Percentiles rank a stretch among this genome's conserved stretches.
phyloP scores from a whole-genome alignment of 2,797 vertebrate genomes.

The Lates japonicus region DNA sequence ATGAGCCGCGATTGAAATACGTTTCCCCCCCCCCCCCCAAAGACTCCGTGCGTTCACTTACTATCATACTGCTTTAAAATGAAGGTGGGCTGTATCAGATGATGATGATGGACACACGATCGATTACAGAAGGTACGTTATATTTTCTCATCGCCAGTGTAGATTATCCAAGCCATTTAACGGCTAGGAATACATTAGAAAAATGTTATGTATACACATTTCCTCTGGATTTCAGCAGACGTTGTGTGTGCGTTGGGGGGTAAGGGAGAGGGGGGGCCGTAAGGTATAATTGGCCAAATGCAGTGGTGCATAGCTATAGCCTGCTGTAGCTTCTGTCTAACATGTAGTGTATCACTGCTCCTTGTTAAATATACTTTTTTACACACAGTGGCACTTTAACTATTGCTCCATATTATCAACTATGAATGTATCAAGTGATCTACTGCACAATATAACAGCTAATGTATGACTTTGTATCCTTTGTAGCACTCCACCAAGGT shows the following conservation, averaged over 20 bases:
- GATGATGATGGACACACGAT: conserved; percentile 39
- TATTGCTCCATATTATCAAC: background rate
- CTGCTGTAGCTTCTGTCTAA: conserved; percentile 26
- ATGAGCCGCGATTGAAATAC: conserved; percentile 19
- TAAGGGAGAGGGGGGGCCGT: background rate
- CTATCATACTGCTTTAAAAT: conserved; percentile 34
- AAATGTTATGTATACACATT: conserved; percentile 22
- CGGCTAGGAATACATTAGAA: background rate
- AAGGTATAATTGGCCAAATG: conserved; percentile 61
- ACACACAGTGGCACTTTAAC: background rate
- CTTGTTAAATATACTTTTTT: conserved; percentile 6
- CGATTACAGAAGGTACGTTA: conserved; percentile 53
- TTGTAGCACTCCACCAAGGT: conserved; percentile 57
- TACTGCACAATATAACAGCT: conserved; percentile 18
- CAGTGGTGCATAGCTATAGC: conserved; percentile 67
- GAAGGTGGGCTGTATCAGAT: conserved; percentile 49
- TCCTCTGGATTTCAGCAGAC: conserved; percentile 32
- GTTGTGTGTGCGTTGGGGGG: conserved; percentile 9
- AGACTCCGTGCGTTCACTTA: conserved; percentile 63
- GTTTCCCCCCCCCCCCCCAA: background rate
- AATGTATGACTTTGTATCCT: conserved; percentile 59
- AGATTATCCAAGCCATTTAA: background rate
- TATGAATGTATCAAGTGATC: conserved; percentile 6
- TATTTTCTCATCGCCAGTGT: background rate
- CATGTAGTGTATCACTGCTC: conserved; percentile 17